Base-by-base conservation (phyloP, 37 sponge, comb jelly and placozoan species). In the Geodia barretti region DNA sequence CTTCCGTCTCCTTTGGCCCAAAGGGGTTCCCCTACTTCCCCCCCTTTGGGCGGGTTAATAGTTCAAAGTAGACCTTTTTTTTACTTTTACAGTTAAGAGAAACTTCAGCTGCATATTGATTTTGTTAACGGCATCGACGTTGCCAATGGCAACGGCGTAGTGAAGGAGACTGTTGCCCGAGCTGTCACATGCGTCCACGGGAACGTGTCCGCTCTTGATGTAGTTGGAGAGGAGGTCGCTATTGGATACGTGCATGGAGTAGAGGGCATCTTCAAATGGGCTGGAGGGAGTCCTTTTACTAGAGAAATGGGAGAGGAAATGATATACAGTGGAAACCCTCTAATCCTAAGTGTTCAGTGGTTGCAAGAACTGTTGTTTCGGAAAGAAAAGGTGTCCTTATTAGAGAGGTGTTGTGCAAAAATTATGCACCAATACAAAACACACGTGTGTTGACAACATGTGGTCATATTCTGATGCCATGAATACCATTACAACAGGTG, bases 101-200 rank as follows among this genome's bases (percentile, higher is more conserved):
- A n/a, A 47, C 54, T 7, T 47, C 66, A 73, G 83, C 82, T n/a
- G 88, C 92, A 75, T 64, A 64, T 66, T 76, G 36, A 92, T 66
- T 1, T 81, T 67, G 38, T 58, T 76, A 26, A 87, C 74, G 14
- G 68, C 30, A 21, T 84, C 85, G 21, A 62, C 25, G 1, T 59
- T 79, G 34, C 74, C 80, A 9, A 84, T 28, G 20, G 92, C 88
- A 11, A 81, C 85, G 3, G 92, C 88, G 41, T 87, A 87, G 64
- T 92, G 92, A 20, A 92, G 85, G 32, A 87, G 74, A 3, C 85
- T 81, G 73, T 92, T 92, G 40, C 84, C 85, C 1, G 60, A 68
- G 42, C 58, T 29, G 61, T 92, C 92, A 42, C 64, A 68, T 1
- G 76, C 31, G 26, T 90, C 78, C 9, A 79, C 40, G 23, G 26